Evolutionary conservation across 2,113 vertebrate species (phyloP).

Genomic region (Sinocyclocheilus anshuiensis): DNA sequence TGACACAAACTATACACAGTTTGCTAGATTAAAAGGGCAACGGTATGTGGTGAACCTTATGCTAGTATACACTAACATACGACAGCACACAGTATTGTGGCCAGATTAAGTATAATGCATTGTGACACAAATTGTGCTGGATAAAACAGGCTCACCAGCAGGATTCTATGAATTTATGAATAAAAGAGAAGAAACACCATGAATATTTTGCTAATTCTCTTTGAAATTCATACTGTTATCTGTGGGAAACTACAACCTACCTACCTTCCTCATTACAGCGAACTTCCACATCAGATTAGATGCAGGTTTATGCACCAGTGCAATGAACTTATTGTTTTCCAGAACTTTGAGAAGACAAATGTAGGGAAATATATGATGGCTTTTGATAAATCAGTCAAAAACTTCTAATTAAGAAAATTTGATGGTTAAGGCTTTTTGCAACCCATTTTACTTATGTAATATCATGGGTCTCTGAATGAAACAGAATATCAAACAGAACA

Average conservation of each 20-base stretch:
- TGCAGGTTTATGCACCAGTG: neutral
- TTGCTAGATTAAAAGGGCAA: neutral
- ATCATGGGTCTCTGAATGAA: neutral
- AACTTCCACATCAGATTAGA: neutral
- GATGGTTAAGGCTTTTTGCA: neutral
- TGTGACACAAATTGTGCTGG: slow-evolving; percentile 42
- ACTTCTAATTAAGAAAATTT: too few relatives aligned
- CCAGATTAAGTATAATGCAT: slow-evolving; percentile 22
- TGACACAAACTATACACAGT: neutral
- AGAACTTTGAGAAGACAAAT: neutral
- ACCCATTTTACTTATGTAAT: neutral
- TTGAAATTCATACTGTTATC: slow-evolving; percentile 30
- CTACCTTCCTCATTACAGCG: slow-evolving; percentile 2
- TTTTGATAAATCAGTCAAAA: neutral
- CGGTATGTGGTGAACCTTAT: neutral
- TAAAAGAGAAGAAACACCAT: slow-evolving; percentile 38
- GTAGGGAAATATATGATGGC: too few relatives aligned
- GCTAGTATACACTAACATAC: neutral
- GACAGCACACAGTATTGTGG: neutral
- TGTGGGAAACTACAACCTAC: slow-evolving; percentile 9
- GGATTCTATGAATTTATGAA: slow-evolving; percentile 41
- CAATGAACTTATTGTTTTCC: neutral
- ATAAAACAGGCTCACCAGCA: slow-evolving; percentile 37
- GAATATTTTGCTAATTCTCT: slow-evolving; percentile 43
- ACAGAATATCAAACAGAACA: neutral